A percentile compares a stretch with the other conserved stretches of the same genome.
phyloP scores from a whole-genome alignment of 2,888 invertebrate genomes.

The Periphyllus acericola region DNA sequence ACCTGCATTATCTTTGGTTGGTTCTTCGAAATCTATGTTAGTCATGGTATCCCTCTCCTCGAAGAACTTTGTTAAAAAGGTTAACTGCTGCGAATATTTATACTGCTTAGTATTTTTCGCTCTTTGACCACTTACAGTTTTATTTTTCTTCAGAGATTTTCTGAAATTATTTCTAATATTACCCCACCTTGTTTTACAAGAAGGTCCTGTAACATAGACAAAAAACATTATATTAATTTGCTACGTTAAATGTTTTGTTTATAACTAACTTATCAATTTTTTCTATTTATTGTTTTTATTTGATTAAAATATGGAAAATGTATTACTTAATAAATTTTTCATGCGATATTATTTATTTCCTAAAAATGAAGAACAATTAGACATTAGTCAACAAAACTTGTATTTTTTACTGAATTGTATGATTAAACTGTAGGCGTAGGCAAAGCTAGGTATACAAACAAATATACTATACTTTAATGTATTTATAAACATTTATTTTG shows the following conservation, averaged over 20 bases:
- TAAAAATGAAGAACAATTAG: no score
- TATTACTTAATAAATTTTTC: no score
- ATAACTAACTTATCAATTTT: conserved; percentile 10
- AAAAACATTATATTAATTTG: not conserved
- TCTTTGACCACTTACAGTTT: conserved; percentile 29
- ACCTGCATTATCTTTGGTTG: not conserved
- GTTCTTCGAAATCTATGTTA: not conserved
- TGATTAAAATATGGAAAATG: no score
- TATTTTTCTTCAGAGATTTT: conserved; percentile 29
- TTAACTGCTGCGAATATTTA: conserved; percentile 18
- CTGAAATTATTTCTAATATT: not conserved
- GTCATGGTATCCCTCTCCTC: conserved; percentile 3
- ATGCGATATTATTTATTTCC: no score
- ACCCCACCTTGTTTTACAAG: no score
- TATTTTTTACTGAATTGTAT: no score
- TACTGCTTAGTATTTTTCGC: conserved; percentile 12
- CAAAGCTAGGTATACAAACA: no score
- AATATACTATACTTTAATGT: no score
- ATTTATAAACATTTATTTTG: no score
- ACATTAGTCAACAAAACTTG: no score
- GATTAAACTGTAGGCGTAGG: no score
- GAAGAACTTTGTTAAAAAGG: conserved; percentile 4
- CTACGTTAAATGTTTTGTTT: not conserved
- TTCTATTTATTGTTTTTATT: not conserved
- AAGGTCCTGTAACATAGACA: not conserved